Evolutionary conservation across 2,888 invertebrate species (phyloP), one percentile per base, ranked within the genome.

Genomic region (Ptycholaimellus sp.): DNA sequence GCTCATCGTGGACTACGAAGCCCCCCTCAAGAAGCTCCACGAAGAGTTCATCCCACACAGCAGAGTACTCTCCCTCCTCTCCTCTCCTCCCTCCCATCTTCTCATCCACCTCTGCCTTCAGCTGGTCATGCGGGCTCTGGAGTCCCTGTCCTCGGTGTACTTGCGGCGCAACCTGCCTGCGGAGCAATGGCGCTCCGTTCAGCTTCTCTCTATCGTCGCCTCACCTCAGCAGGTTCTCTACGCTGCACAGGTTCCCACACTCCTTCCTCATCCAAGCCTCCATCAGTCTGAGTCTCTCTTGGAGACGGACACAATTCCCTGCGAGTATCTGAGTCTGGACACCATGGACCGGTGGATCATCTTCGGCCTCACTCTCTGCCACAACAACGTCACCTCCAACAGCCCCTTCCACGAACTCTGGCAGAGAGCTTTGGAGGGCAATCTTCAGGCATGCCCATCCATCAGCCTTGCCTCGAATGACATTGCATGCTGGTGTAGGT

Each of bases 21-120:
- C 76, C 30, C 93, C 96, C 1, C 61, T 93, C 41, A 85, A 80
- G 57, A 93, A 87, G 56, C 66, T 99, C 0, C 75, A 81, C 0
- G 93, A 96, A 58, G 96, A 99, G 60, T 90, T 96, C 62, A 72
- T 79, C 25, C 85, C 90, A 0, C 87, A 96, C 59, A 73, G 80
- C 36, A 76, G 83, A 50, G 65, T 65, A 31, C 30, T 32, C 30
- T 36, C 22, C 5, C 74, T 48, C 81, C 83, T 0, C 87, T 85
- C 49, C 79, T 23, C 9, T 36, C 11, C 19, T 18, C 19, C 22
- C 22, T n/a, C 2, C 18, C 3, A 38, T 11, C 21, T n/a, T 30
- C 16, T 30, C 21, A 2, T 29, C n/a, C 11, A 76, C 2, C 18
- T 21, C 34, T 14, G 23, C 11, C 39, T 23, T 23, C 25, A 23